Conservation (phyloP, 1,140 invertebrate species). For the Leptinotarsa texana region DNA sequence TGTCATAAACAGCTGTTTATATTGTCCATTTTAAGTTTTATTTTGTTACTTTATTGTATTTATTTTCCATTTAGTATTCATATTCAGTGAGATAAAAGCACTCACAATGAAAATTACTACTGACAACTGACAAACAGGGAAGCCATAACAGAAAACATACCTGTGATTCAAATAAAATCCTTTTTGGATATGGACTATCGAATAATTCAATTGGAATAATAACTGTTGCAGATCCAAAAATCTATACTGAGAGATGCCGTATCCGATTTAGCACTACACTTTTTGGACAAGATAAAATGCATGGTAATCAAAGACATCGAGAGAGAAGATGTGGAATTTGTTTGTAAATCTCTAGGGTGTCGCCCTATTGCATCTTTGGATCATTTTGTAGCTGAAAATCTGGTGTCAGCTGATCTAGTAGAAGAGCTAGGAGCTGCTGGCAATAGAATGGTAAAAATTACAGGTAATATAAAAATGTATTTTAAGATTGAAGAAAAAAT, state of each 20-base stretch:
- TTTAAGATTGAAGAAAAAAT: too few relatives aligned
- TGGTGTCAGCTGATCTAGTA: conserved; percentile 90
- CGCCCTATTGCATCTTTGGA: conserved; percentile 97
- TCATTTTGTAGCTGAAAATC: conserved; percentile 91
- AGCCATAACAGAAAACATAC: too few relatives aligned
- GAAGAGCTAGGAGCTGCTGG: conserved; percentile 91
- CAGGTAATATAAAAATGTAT: conserved; percentile 33
- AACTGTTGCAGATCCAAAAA: conserved; percentile 72
- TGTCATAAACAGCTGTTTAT: too few relatives aligned
- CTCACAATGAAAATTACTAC: too few relatives aligned
- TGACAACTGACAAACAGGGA: too few relatives aligned
- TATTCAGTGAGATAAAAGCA: too few relatives aligned
- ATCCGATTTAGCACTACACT: conserved; percentile 95
- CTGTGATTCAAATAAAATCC: too few relatives aligned
- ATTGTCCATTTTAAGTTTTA: too few relatives aligned
- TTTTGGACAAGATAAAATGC: conserved; percentile 98
- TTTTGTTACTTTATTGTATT: too few relatives aligned
- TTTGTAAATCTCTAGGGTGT: conserved; percentile 94
- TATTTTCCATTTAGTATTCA: too few relatives aligned
- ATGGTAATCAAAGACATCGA: conserved; percentile 99
- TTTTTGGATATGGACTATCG: too few relatives aligned
- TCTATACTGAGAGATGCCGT: conserved; percentile 97
- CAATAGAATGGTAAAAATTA: conserved; percentile 92
- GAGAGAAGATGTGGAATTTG: conserved; percentile 95
- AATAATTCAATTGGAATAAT: too few relatives aligned